A percentile compares a stretch with the other conserved stretches of the same genome.
Conservation (phyloP, 2,113 vertebrate species). For the Stomatorhinus ivindoensis region DNA sequence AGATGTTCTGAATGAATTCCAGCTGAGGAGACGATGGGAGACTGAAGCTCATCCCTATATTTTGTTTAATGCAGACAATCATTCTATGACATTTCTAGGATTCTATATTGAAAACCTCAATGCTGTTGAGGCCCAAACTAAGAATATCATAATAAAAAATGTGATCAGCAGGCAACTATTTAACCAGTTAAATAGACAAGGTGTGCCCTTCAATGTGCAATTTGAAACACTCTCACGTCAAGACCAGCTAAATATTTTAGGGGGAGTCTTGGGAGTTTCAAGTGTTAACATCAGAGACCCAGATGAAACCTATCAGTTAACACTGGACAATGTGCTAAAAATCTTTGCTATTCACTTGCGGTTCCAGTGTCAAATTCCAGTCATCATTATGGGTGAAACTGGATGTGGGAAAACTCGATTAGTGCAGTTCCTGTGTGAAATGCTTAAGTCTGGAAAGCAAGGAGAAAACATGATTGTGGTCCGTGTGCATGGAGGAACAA, state of each 20-base stretch:
- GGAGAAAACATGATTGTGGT: slow-evolving; percentile 64
- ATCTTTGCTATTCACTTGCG: slow-evolving; percentile 73
- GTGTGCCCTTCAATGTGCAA: slow-evolving; percentile 63
- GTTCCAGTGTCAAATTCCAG: slow-evolving; percentile 71
- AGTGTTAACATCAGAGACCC: slow-evolving; percentile 48
- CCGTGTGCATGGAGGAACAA: slow-evolving; percentile 72
- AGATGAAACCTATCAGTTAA: slow-evolving; percentile 68
- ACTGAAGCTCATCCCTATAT: slow-evolving; percentile 69
- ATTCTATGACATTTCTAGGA: slow-evolving; percentile 72
- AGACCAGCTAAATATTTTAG: slow-evolving; percentile 57
- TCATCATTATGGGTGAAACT: slow-evolving; percentile 77
- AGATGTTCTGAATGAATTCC: slow-evolving; percentile 63
- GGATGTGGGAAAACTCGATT: slow-evolving; percentile 76
- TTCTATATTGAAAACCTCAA: slow-evolving; percentile 51
- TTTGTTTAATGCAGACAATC: slow-evolving; percentile 65
- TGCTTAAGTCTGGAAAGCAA: slow-evolving; percentile 31
- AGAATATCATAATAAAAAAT: slow-evolving; percentile 45
- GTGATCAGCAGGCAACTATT: slow-evolving; percentile 53
- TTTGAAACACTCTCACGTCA: slow-evolving; percentile 58
- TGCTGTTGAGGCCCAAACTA: slow-evolving; percentile 44
- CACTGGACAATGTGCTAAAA: slow-evolving; percentile 68
- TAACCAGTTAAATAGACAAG: slow-evolving; percentile 44
- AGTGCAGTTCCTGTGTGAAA: slow-evolving; percentile 63
- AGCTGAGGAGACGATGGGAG: slow-evolving; percentile 67
- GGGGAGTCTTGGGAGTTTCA: slow-evolving; percentile 58